Conservation (phyloP, 2,113 vertebrate genomes). For the Chaetodon trifascialis region DNA sequence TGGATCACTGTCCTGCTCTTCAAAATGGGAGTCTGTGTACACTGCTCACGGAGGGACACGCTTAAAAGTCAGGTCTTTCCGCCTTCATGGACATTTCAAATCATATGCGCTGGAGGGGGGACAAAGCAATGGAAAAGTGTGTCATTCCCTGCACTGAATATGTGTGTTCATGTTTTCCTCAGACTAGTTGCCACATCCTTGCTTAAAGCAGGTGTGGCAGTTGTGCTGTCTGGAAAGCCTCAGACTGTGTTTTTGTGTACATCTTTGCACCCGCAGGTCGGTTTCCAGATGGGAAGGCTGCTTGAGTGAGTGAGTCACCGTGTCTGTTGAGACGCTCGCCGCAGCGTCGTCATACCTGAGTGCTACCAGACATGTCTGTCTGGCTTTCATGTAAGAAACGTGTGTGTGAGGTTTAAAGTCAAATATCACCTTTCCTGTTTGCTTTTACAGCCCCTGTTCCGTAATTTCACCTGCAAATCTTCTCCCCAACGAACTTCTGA, state of each 20-base stretch:
- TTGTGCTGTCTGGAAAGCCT: constrained; percentile 7
- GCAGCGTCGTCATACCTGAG: constrained; percentile 73
- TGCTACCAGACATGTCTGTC: constrained; percentile 78
- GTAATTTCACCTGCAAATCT: constrained; percentile 44
- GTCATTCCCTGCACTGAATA: background rate
- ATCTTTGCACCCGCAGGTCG: constrained; percentile 52
- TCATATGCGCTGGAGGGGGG: background rate
- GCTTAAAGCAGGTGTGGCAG: constrained; percentile 55
- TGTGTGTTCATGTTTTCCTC: constrained; percentile 13
- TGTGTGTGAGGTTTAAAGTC: constrained; percentile 30
- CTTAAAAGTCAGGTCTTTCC: background rate
- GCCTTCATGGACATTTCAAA: background rate
- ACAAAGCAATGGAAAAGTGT: background rate
- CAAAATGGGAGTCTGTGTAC: background rate
- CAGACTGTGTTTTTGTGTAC: constrained; percentile 52
- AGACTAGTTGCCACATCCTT: constrained; percentile 23
- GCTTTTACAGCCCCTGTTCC: constrained; percentile 31
- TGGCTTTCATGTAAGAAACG: constrained; percentile 38
- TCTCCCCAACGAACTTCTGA: constrained; percentile 8
- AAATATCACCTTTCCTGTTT: constrained; percentile 48
- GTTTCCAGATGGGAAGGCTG: constrained; percentile 77
- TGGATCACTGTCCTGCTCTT: background rate
- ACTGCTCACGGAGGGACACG: no score
- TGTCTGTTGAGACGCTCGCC: constrained; percentile 58
- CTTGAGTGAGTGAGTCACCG: constrained; percentile 76